phyloP scores from a whole-genome alignment of 2,888 invertebrate genomes.

The Drosophila emarginata region DNA sequence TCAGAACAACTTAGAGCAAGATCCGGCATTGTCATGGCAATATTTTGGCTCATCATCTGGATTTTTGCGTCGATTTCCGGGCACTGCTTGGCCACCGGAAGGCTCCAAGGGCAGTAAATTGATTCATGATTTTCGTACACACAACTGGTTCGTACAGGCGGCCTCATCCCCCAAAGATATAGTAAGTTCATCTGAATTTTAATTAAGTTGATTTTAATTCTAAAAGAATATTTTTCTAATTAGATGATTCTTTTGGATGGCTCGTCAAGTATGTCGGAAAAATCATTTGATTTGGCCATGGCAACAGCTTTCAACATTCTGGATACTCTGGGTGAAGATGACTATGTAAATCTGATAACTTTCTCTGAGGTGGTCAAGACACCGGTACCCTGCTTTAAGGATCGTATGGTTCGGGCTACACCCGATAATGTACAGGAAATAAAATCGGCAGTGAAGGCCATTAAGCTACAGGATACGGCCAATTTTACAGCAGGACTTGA shows the following conservation, averaged over 20 bases:
- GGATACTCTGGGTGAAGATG: slow-evolving; percentile 97
- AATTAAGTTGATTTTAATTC: not conserved
- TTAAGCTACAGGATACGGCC: slow-evolving; percentile 91
- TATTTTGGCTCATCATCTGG: slow-evolving; percentile 98
- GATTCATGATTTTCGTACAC: slow-evolving; percentile 96
- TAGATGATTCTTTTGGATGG: slow-evolving; percentile 92
- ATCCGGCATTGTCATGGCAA: slow-evolving; percentile 98
- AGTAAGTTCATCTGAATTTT: slow-evolving; percentile 82
- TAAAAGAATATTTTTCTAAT: not conserved
- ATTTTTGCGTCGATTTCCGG: slow-evolving; percentile 97
- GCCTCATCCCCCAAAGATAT: slow-evolving; percentile 99
- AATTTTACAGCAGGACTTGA: slow-evolving; percentile 96
- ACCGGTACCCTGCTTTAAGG: slow-evolving; percentile 94
- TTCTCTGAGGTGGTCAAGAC: slow-evolving; percentile 93
- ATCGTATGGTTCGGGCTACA: slow-evolving; percentile 93
- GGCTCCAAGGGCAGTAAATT: slow-evolving; percentile 90
- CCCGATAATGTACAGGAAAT: slow-evolving; percentile 92
- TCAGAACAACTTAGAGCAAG: slow-evolving; percentile 93
- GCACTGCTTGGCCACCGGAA: slow-evolving; percentile 94
- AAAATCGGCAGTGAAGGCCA: slow-evolving; percentile 88
- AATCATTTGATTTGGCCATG: slow-evolving; percentile 92
- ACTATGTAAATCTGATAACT: slow-evolving; percentile 97
- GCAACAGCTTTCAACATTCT: slow-evolving; percentile 94
- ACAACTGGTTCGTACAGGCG: slow-evolving; percentile 98
- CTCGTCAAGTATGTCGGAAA: slow-evolving; percentile 94